Base-by-base conservation (phyloP, 92 coral and sea anemone species). In the Scolanthus callimorphus region DNA sequence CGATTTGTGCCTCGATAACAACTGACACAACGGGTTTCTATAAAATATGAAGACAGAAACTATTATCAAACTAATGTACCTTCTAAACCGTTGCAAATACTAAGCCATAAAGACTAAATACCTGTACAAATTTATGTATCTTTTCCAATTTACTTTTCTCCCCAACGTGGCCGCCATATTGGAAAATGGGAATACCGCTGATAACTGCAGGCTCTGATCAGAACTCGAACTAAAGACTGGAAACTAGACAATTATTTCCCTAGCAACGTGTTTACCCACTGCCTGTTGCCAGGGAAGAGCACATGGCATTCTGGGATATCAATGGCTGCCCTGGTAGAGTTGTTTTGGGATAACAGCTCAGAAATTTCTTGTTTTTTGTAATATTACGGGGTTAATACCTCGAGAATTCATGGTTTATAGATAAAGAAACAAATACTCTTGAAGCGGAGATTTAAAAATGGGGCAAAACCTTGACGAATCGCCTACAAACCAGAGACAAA, bases 111-210 rank as follows among this genome's bases (percentile, higher is more conserved):
- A n/a, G n/a, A n/a, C n/a, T n/a, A n/a, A 12, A 48, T 57, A 69
- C 77, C 69, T 70, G 22, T 43, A 45, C 17, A 19, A 70, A 70
- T 59, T 51, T 43, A 70, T 0, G 60, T 59, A 70, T 70, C 61
- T 59, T 38, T 50, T 63, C 69, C 65, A 71, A 27, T 63, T 55
- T 2, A 67, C 53, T 57, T 60, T 80, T 39, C 82, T 55, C 29
- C 57, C 82, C 59, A 81, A 49, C n/a, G 43, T 77, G 69, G 95
- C 76, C 85, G 95, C 89, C 95, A 86, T 86, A 50, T 86, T 86
- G 63, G 66, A 65, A 63, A 55, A 26, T 43, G 29, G 57, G 24
- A 28, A 61, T 31, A 60, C 85, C 73, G 85, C 85, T 78, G 77
- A 38, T 2, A 34, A 34, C 15, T 6, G 83, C 15, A 55, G 65